These are phyloP conservation scores for Clostera curtula DNA, from an alignment of 2,888 invertebrate species.

Conservation along the genomic window DNA sequence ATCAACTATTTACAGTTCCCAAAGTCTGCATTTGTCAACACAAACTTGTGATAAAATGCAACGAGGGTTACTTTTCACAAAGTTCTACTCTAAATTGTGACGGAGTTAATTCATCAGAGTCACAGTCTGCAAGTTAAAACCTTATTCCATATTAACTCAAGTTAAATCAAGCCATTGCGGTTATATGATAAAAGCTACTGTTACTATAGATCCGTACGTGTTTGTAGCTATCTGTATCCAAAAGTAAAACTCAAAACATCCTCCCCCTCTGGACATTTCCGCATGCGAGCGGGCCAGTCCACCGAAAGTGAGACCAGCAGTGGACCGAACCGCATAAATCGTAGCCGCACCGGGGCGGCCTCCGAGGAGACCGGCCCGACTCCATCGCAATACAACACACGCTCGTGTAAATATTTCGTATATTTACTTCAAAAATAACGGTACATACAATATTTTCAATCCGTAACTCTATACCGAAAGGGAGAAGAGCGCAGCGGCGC, in stretches of 20 bases:
- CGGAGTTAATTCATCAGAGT: slow-evolving; percentile 65
- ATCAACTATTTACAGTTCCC: slow-evolving; percentile 73
- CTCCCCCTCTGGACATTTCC: slow-evolving; percentile 52
- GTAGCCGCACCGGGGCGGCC: slow-evolving; percentile 18
- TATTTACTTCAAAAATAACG: slow-evolving; percentile 76
- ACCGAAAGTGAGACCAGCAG: slow-evolving; percentile 13
- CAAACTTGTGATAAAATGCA: slow-evolving; percentile 71
- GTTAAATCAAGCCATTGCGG: slow-evolving; percentile 63
- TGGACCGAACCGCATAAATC: slow-evolving; percentile 18
- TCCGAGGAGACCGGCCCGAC: slow-evolving; percentile 35
- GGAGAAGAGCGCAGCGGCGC: slow-evolving; percentile 61
- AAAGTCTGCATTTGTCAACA: slow-evolving; percentile 68
- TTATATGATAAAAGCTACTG: slow-evolving; percentile 69
- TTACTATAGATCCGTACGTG: slow-evolving; percentile 57
- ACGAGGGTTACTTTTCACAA: slow-evolving; percentile 66
- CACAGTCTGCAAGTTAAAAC: slow-evolving; percentile 59
- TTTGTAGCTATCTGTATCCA: slow-evolving; percentile 55
- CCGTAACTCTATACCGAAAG: slow-evolving; percentile 70
- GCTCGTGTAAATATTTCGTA: slow-evolving; percentile 73
- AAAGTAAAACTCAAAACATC: slow-evolving; percentile 56
- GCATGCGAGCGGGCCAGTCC: slow-evolving; percentile 32
- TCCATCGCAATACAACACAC: slow-evolving; percentile 69
- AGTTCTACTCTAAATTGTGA: slow-evolving; percentile 70
- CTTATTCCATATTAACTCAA: slow-evolving; percentile 56
- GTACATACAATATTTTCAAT: slow-evolving; percentile 73